phyloP scores from a whole-genome alignment of 2,888 invertebrate genomes.

The Leucania comma region DNA sequence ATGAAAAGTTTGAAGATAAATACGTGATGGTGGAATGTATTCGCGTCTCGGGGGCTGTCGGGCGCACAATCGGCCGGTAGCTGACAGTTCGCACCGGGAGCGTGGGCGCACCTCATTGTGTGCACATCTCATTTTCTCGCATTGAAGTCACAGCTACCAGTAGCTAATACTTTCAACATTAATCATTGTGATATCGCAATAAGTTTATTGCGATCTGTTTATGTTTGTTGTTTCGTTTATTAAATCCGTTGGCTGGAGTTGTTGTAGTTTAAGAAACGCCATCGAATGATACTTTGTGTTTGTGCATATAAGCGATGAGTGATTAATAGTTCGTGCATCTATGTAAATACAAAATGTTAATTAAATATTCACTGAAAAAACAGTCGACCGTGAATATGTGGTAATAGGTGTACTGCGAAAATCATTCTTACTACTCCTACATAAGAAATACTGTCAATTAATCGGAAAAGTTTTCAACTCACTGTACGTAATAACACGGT shows the following conservation, averaged over 20 bases:
- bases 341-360: neutral
- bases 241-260: slow-evolving; percentile 7
- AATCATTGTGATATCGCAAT: slow-evolving; percentile 73
- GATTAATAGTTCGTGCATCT: slow-evolving; percentile 18
- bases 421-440: neutral
- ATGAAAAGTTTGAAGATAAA: slow-evolving; percentile 49
- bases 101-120: slow-evolving; percentile 84
- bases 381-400: no score
- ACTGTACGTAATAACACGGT: neutral
- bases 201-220: slow-evolving; percentile 62
- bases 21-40: slow-evolving; percentile 56
- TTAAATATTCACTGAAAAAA: neutral
- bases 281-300: slow-evolving; percentile 11
- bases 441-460: neutral
- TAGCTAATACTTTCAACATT: slow-evolving; percentile 80
- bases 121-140: slow-evolving; percentile 84
- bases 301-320: slow-evolving; percentile 13
- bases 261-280: slow-evolving; percentile 1
- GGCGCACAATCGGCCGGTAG: slow-evolving; percentile 77
- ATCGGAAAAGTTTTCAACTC: neutral
- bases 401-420: neutral
- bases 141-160: slow-evolving; percentile 81
- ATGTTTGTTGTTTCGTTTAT: slow-evolving; percentile 31
- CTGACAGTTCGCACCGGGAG: slow-evolving; percentile 79
- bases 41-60: slow-evolving; percentile 44